Evolutionary conservation across 2,113 vertebrate genomes (phyloP).

Genomic region (Nesogale talazaci): DNA sequence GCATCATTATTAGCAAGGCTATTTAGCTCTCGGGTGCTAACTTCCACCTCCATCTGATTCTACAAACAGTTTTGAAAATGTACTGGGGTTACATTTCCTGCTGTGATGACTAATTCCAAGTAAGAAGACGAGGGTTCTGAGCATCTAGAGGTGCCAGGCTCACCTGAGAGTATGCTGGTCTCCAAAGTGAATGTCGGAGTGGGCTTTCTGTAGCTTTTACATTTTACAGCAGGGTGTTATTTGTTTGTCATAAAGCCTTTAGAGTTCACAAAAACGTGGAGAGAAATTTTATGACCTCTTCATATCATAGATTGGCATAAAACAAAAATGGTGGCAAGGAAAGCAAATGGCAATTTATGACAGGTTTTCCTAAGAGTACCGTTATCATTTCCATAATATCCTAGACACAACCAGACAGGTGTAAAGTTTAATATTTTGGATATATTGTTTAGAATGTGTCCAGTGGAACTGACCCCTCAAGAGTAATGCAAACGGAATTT

Average conservation of each 20-base stretch:
- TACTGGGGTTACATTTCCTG: neutral
- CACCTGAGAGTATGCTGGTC: neutral
- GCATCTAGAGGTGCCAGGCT: neutral
- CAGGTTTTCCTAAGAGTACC: conserved; percentile 24
- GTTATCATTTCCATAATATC: neutral
- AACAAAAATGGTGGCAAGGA: conserved; percentile 17
- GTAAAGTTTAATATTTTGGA: neutral
- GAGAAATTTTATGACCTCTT: neutral
- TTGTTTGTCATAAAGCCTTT: conserved; percentile 49
- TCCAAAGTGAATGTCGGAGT: neutral
- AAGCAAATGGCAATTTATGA: neutral
- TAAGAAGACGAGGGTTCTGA: neutral
- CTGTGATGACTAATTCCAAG: neutral
- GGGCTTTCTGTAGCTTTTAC: neutral
- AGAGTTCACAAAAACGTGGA: conserved; percentile 31
- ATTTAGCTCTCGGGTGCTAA: neutral
- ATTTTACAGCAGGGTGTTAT: neutral
- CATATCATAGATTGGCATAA: conserved; percentile 13
- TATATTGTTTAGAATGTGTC: conserved; percentile 19
- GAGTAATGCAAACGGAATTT: conserved; percentile 32
- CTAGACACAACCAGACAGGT: neutral
- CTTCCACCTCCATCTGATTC: conserved; percentile 2
- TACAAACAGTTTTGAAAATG: neutral
- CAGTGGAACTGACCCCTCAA: neutral
- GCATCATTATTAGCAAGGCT: neutral